These are phyloP conservation scores for Rostratula benghalensis DNA, from an alignment of 2,113 vertebrate species.

Conservation along the genomic window DNA sequence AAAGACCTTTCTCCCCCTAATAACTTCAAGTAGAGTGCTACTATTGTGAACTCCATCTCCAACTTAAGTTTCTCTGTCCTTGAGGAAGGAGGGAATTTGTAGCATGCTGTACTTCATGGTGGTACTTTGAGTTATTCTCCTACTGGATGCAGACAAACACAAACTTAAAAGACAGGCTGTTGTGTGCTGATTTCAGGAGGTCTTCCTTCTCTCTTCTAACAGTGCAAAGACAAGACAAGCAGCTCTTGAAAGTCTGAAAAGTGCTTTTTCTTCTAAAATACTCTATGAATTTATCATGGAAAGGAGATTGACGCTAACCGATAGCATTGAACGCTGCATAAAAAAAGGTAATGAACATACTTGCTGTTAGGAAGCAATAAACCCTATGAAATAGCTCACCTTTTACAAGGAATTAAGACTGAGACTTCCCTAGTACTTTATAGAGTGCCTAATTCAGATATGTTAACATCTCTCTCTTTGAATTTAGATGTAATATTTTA, in stretches of 20 bases:
- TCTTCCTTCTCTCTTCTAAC: conserved; percentile 33
- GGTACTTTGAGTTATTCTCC: background rate
- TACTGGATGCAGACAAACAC: fast-evolving
- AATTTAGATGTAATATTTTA: background rate
- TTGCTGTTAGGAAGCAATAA: background rate
- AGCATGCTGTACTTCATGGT: background rate
- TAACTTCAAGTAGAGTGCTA: background rate
- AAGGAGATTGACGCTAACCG: conserved; percentile 94
- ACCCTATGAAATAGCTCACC: background rate
- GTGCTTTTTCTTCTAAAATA: conserved; percentile 90
- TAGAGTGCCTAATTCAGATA: background rate
- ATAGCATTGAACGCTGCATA: conserved; percentile 94
- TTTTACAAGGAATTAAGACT: background rate
- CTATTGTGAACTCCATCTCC: background rate
- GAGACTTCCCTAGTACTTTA: background rate
- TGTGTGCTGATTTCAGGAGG: background rate
- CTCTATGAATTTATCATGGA: conserved; percentile 93
- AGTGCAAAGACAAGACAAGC: conserved; percentile 94
- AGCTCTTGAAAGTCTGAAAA: conserved; percentile 92
- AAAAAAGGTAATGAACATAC: conserved; percentile 87
- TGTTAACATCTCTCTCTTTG: background rate
- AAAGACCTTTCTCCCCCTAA: background rate
- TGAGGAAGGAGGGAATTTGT: background rate
- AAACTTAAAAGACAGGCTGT: background rate
- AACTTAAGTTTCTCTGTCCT: background rate